Evolutionary conservation across 53 echinoderm and acorn worm genomes (phyloP).

Genomic region (Apostichopus leukothele): DNA sequence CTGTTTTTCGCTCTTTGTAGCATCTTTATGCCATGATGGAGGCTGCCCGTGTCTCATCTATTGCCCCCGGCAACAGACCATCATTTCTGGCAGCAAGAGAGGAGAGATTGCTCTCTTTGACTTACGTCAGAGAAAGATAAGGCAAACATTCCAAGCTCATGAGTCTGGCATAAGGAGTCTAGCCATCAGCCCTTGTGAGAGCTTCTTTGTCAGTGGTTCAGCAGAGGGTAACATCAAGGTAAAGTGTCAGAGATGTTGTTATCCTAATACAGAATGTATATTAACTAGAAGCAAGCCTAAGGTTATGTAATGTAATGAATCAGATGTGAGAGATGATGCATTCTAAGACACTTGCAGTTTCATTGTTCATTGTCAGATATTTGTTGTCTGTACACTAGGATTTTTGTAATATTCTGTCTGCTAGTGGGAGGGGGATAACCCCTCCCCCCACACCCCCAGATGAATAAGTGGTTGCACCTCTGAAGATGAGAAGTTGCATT

Average conservation of each 20-base stretch:
- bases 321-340: too few species aligned
- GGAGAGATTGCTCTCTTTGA: conserved; percentile 93
- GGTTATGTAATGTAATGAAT: too few species aligned
- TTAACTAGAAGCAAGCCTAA: too few species aligned
- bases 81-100: conserved; percentile 92
- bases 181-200: conserved; percentile 87
- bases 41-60: conserved; percentile 86
- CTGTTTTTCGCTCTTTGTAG: conserved; percentile 45
- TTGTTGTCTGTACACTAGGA: too few species aligned
- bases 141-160: conserved; percentile 97
- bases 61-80: conserved; percentile 90
- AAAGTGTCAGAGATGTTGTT: background rate
- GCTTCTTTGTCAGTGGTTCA: conserved; percentile 92
- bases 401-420: too few species aligned
- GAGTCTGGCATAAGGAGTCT: conserved; percentile 87
- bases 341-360: too few species aligned
- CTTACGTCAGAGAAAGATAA: conserved; percentile 84
- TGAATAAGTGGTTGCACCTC: too few species aligned
- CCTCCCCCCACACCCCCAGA: too few species aligned
- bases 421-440: too few species aligned
- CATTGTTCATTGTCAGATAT: too few species aligned
- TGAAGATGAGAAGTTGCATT: too few species aligned
- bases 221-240: conserved; percentile 99
- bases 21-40: conserved; percentile 92
- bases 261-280: too few species aligned